Percentiles rank a stretch among this genome's conserved stretches.
Conservation (phyloP, 2,113 vertebrate species). For the Colossoma macropomum region DNA sequence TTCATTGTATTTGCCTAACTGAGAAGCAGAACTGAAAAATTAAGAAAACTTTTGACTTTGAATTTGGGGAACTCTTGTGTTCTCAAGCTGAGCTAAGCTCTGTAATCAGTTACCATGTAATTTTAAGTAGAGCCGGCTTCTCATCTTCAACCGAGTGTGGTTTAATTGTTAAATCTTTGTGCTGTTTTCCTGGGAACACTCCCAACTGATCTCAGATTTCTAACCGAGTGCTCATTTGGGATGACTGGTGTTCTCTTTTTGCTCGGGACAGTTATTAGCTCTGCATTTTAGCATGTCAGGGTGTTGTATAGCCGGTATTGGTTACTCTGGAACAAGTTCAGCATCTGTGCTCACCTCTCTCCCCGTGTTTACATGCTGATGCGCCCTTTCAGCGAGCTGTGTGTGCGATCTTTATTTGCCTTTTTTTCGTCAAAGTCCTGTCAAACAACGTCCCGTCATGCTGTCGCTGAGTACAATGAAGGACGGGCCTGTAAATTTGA, state of each 20-base stretch:
- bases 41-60: too few relatives aligned
- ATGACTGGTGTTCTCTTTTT: background rate
- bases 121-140: too few relatives aligned
- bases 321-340: conserved; percentile 43
- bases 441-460: conserved; percentile 21
- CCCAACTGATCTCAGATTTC: background rate
- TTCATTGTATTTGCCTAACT: too few relatives aligned
- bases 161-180: too few relatives aligned
- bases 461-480: conserved; percentile 17
- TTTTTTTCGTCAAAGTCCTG: conserved; percentile 32
- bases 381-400: conserved; percentile 43
- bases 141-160: too few relatives aligned
- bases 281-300: background rate
- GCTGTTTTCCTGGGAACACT: too few relatives aligned
- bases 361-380: conserved; percentile 53
- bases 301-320: conserved; percentile 28
- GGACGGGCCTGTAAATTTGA: background rate
- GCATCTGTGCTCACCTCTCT: conserved; percentile 41
- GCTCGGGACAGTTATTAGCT: background rate
- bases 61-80: too few relatives aligned
- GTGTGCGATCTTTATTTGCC: conserved; percentile 45
- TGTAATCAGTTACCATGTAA: too few relatives aligned
- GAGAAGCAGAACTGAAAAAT: too few relatives aligned
- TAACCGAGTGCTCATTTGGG: background rate
- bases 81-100: too few relatives aligned